phyloP scores from a whole-genome alignment of 2,113 vertebrate genomes.

The Motacilla alba region DNA sequence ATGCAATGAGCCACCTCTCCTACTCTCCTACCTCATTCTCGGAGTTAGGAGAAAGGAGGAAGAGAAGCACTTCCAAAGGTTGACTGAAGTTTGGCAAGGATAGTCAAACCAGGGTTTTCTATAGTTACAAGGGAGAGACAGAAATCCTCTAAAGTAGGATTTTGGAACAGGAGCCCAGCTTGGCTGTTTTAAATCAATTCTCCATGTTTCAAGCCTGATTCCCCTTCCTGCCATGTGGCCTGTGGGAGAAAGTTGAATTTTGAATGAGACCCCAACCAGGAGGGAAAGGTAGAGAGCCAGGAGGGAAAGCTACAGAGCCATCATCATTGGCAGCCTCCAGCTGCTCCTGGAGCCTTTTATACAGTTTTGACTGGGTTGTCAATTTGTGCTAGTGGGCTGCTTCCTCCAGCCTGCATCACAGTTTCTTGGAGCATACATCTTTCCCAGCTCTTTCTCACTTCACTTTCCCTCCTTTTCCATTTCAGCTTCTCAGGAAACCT shows the following conservation, averaged over 20 bases:
- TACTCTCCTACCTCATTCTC: not conserved
- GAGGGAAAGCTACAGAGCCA: not conserved
- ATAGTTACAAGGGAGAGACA: not conserved
- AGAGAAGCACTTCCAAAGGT: not conserved
- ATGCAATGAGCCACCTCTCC: not conserved
- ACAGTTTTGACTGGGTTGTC: not conserved
- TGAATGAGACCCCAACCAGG: not conserved
- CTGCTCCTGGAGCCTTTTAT: conserved; percentile 17
- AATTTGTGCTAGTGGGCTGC: not conserved
- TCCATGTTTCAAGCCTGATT: not conserved
- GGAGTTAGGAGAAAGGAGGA: not conserved
- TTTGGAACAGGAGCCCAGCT: not conserved
- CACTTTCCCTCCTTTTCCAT: not conserved
- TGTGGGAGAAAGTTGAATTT: not conserved
- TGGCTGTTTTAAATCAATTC: not conserved
- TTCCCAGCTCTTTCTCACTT: not conserved
- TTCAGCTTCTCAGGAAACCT: not conserved
- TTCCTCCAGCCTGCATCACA: not conserved
- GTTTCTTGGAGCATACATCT: not conserved
- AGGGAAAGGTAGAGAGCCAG: not conserved
- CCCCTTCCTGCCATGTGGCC: not conserved
- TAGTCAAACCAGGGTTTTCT: not conserved
- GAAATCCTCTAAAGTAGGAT: not conserved
- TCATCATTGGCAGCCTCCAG: not conserved
- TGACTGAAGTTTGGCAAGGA: not conserved